Percentiles rank a stretch among this genome's conserved stretches.
Evolutionary conservation across 1,140 invertebrate genomes (phyloP).

Genomic region (Helicoverpa zea): DNA sequence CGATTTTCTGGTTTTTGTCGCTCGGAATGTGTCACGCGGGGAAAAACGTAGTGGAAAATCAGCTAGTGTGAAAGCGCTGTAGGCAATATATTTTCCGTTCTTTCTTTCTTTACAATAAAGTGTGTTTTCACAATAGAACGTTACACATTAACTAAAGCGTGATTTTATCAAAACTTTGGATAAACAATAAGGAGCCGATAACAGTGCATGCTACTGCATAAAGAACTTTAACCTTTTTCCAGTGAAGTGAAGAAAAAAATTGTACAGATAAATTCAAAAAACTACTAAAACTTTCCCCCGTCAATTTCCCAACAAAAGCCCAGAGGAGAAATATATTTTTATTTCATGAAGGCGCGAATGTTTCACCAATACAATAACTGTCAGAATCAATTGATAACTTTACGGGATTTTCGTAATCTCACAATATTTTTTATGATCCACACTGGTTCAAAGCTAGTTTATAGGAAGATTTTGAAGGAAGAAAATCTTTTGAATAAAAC

Average conservation of each 20-base stretch:
- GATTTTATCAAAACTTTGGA: too few species aligned
- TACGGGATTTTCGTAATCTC: background rate
- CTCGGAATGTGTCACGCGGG: too few species aligned
- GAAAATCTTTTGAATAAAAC: background rate
- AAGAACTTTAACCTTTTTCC: too few species aligned
- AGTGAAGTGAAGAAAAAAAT: background rate
- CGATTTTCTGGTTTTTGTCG: too few species aligned
- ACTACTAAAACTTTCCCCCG: background rate
- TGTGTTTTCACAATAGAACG: too few species aligned
- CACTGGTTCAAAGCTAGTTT: background rate
- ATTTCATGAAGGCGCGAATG: background rate
- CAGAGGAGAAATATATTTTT: conserved; percentile 16
- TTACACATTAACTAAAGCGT: too few species aligned
- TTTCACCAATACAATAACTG: background rate
- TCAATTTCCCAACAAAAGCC: conserved; percentile 12
- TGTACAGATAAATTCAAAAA: background rate
- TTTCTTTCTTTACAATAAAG: too few species aligned
- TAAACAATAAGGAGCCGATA: too few species aligned
- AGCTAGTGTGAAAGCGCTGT: too few species aligned
- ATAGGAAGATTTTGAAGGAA: background rate
- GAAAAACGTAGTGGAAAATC: too few species aligned
- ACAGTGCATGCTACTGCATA: too few species aligned
- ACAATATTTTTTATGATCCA: conserved; percentile 1
- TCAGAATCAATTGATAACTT: conserved; percentile 1
- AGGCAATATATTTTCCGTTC: too few species aligned